A percentile compares a stretch with the other conserved stretches of the same genome.
Conservation (phyloP, 2,797 vertebrate species). For the Aulostomus chinensis region DNA sequence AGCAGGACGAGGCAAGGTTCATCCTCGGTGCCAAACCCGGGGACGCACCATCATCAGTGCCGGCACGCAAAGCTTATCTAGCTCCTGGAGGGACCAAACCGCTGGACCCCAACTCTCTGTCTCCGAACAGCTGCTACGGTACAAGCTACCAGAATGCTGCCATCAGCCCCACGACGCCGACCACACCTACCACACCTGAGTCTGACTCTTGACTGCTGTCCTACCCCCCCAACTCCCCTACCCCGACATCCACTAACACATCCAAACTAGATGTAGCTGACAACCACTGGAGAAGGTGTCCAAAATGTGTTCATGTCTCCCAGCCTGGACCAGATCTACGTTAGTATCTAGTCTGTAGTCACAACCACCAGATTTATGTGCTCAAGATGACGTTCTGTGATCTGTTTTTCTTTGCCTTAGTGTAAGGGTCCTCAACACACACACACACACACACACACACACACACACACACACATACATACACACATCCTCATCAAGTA, state of each 20-base stretch:
- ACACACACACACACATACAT: neutral
- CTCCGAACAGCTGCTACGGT: slow-evolving; percentile 89
- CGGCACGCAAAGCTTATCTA: slow-evolving; percentile 83
- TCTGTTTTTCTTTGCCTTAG: slow-evolving; percentile 51
- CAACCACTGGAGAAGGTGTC: slow-evolving; percentile 16
- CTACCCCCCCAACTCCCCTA: neutral
- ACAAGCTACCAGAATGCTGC: slow-evolving; percentile 87
- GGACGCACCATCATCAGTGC: slow-evolving; percentile 81
- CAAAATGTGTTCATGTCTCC: neutral
- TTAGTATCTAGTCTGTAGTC: too few species aligned
- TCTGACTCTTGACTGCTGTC: slow-evolving; percentile 86
- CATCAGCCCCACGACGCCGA: slow-evolving; percentile 71
- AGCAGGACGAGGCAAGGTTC: slow-evolving; percentile 91
- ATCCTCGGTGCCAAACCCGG: slow-evolving; percentile 92
- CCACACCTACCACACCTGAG: slow-evolving; percentile 81
- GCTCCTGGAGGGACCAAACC: slow-evolving; percentile 83
- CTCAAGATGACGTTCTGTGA: slow-evolving; percentile 13
- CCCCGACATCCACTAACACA: slow-evolving; percentile 7
- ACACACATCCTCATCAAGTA: neutral
- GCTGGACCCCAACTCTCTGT: slow-evolving; percentile 81
- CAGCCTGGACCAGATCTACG: too few species aligned
- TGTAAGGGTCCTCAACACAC: slow-evolving; percentile 30
- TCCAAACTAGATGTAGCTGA: too few species aligned
- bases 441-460: neutral
- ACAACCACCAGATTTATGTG: slow-evolving; percentile 16